Conservation (phyloP, 2,113 vertebrate genomes). For the Alligator sinensis region DNA sequence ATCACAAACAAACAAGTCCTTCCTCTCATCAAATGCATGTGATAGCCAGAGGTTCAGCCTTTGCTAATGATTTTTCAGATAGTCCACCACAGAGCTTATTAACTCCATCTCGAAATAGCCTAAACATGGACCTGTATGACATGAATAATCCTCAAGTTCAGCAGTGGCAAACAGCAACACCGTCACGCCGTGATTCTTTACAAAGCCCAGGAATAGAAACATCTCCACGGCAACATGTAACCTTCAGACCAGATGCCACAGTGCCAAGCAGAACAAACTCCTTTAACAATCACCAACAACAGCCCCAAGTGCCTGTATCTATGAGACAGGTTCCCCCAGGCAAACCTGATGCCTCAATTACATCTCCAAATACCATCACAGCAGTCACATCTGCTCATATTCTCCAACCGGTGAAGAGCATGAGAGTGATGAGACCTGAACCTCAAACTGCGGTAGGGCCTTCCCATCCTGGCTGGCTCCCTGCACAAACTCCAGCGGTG, state of each 20-base stretch:
- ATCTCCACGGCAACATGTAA: slow-evolving; percentile 82
- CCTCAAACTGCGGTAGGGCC: slow-evolving; percentile 97
- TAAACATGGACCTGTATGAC: slow-evolving; percentile 94
- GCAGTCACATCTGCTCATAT: slow-evolving; percentile 94
- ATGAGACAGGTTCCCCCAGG: slow-evolving; percentile 82
- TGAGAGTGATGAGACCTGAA: slow-evolving; percentile 94
- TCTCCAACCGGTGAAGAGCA: slow-evolving; percentile 96
- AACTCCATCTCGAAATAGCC: slow-evolving; percentile 89
- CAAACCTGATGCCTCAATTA: slow-evolving; percentile 85
- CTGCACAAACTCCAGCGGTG: slow-evolving; percentile 77
- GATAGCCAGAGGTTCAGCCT: slow-evolving; percentile 85
- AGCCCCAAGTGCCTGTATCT: slow-evolving; percentile 77
- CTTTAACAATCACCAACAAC: slow-evolving; percentile 91
- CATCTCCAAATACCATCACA: slow-evolving; percentile 92
- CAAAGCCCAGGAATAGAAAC: slow-evolving; percentile 83
- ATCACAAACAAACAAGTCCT: slow-evolving; percentile 90
- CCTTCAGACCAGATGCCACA: slow-evolving; percentile 87
- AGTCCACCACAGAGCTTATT: slow-evolving; percentile 85
- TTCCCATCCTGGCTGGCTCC: slow-evolving; percentile 93
- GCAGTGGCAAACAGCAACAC: slow-evolving; percentile 83
- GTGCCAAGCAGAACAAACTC: slow-evolving; percentile 93
- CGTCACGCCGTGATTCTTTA: slow-evolving; percentile 84
- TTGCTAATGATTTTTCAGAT: slow-evolving; percentile 88
- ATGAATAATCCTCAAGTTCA: slow-evolving; percentile 74
- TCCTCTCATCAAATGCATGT: slow-evolving; percentile 91